These are phyloP conservation scores for Dusona sp. DNA, from an alignment of 2,888 invertebrate genomes.

Conservation along the genomic window DNA sequence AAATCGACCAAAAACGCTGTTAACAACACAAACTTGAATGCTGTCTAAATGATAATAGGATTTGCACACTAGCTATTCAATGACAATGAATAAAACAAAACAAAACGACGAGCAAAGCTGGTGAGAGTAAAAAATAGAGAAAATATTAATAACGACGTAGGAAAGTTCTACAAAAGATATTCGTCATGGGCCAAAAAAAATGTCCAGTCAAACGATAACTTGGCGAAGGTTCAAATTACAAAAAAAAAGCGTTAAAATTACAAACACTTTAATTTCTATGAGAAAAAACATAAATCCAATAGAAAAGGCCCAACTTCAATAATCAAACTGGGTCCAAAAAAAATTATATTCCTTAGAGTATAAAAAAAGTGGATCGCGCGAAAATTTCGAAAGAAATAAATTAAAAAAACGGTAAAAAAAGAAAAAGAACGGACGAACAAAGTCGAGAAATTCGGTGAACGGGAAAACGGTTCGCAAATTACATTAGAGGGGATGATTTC, in stretches of 20 bases:
- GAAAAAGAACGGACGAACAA: constrained; percentile 4
- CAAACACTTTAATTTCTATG: background rate
- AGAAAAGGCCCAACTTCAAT: background rate
- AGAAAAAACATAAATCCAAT: background rate
- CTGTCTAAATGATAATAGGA: background rate
- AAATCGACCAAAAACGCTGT: background rate
- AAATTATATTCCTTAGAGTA: background rate
- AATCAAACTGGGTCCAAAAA: background rate
- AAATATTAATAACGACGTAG: background rate
- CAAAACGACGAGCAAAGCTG: background rate
- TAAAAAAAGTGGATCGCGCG: background rate
- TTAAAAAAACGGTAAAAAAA: background rate
- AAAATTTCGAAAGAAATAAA: background rate
- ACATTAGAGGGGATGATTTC: constrained; percentile 67
- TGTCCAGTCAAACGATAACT: background rate
- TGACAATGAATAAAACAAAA: background rate
- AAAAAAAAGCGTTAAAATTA: background rate
- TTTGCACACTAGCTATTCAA: background rate
- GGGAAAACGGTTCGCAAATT: constrained; percentile 61
- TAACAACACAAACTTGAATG: background rate
- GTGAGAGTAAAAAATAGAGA: background rate
- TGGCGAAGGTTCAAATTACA: background rate
- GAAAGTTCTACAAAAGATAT: background rate
- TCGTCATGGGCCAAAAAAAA: background rate
- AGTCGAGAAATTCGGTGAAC: constrained; percentile 46